phyloP scores from a whole-genome alignment of 2,888 invertebrate genomes.

The Nemapogon koenigi region DNA sequence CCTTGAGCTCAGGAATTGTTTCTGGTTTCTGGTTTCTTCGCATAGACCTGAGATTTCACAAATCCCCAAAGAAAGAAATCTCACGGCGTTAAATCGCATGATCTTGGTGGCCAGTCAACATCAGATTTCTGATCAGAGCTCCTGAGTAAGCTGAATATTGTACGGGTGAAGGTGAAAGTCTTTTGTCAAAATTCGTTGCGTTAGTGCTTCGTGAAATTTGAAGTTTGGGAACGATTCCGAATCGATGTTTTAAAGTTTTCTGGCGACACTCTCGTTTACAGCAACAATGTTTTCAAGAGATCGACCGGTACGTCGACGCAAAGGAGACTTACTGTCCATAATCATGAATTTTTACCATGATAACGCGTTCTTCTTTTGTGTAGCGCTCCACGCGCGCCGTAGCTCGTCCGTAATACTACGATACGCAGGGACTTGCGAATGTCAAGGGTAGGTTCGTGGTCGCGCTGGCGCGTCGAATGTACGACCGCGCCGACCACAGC shows the following conservation, averaged over 20 bases:
- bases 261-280: conserved; percentile 12
- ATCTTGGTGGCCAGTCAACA: conserved; percentile 8
- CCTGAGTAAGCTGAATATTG: conserved; percentile 1
- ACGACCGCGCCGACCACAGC: no score
- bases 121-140: conserved; percentile 2
- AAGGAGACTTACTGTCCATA: conserved; percentile 1
- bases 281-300: conserved; percentile 14
- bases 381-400: background rate
- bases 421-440: no score
- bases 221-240: conserved; percentile 6
- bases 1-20: conserved; percentile 3
- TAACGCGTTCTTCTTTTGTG: background rate
- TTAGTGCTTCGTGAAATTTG: background rate
- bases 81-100: conserved; percentile 6
- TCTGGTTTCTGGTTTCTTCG: conserved; percentile 2
- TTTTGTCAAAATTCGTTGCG: conserved; percentile 1
- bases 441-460: no score
- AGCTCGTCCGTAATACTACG: no score
- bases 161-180: conserved; percentile 2
- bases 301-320: conserved; percentile 12
- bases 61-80: conserved; percentile 3
- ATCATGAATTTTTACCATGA: background rate
- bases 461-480: no score
- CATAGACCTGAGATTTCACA: conserved; percentile 3
- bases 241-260: no score